Conservation (phyloP, 2,888 invertebrate genomes). For the Autographa pulchrina region DNA sequence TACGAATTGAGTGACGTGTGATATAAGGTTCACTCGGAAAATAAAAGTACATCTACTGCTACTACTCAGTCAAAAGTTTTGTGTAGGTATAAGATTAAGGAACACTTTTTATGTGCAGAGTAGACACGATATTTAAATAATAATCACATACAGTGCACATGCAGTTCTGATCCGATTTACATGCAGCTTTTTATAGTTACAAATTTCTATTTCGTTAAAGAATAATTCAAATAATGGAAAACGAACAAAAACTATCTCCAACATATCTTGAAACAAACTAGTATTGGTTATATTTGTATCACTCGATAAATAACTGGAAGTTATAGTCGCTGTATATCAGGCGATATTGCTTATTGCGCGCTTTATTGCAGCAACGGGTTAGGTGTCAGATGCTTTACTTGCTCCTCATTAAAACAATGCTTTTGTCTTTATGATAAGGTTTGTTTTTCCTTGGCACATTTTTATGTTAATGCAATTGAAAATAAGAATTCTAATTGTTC, state of each 20-base stretch:
- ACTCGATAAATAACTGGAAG: constrained; percentile 7
- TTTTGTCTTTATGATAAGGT: neutral
- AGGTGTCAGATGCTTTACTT: constrained; percentile 2
- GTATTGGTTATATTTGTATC: constrained; percentile 4
- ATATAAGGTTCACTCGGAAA: too few species aligned
- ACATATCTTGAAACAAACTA: neutral
- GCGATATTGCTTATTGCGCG: constrained; percentile 10
- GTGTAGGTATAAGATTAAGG: too few species aligned
- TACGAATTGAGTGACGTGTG: too few species aligned
- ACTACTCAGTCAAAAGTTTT: too few species aligned
- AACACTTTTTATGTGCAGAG: too few species aligned
- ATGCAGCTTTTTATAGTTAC: too few species aligned
- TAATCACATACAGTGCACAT: too few species aligned
- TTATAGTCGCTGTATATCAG: constrained; percentile 17
- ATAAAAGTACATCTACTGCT: too few species aligned
- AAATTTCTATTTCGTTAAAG: too few species aligned
- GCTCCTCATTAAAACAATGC: constrained; percentile 4
- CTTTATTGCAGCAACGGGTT: constrained; percentile 11
- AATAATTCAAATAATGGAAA: neutral
- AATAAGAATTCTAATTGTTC: neutral
- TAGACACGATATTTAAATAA: too few species aligned
- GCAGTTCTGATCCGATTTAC: too few species aligned
- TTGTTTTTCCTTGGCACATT: neutral
- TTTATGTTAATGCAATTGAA: neutral
- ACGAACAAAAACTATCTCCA: neutral